These are phyloP conservation scores for Tachina lurida DNA, from an alignment of 2,888 invertebrate species.

Conservation along the genomic window DNA sequence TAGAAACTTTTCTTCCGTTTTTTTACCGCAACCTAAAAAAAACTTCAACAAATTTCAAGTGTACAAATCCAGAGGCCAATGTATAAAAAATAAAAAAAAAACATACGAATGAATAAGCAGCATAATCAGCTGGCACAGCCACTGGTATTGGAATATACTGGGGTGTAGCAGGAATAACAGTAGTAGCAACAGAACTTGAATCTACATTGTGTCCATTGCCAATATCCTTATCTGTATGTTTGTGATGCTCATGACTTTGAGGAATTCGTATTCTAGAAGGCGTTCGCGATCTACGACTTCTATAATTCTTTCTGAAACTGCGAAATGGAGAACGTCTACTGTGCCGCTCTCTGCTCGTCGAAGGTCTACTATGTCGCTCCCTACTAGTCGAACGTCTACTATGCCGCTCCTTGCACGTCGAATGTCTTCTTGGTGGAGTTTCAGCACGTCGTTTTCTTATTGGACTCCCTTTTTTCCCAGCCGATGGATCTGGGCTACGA, in stretches of 20 bases:
- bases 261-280: conserved; percentile 59
- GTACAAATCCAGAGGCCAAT: neutral
- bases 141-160: conserved; percentile 72
- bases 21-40: too few relatives aligned
- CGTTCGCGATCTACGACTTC: conserved; percentile 56
- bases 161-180: conserved; percentile 47
- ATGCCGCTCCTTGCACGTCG: conserved; percentile 33
- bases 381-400: conserved; percentile 49
- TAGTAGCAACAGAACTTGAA: neutral
- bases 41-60: neutral
- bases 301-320: conserved; percentile 40
- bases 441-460: conserved; percentile 1
- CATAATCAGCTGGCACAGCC: conserved; percentile 67
- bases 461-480: neutral
- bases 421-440: conserved; percentile 47
- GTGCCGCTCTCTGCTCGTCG: conserved; percentile 40
- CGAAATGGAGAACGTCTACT: conserved; percentile 56
- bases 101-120: conserved; percentile 66
- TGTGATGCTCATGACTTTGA: conserved; percentile 51
- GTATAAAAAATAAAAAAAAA: conserved; percentile 1
- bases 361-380: conserved; percentile 44
- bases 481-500: conserved; percentile 20
- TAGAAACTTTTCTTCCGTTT: too few relatives aligned
- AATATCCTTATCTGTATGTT: conserved; percentile 33
- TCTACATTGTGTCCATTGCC: conserved; percentile 46